A percentile compares a stretch with the other conserved stretches of the same genome.
phyloP scores from a whole-genome alignment of 2,888 invertebrate species.

The Smittia sp. region DNA sequence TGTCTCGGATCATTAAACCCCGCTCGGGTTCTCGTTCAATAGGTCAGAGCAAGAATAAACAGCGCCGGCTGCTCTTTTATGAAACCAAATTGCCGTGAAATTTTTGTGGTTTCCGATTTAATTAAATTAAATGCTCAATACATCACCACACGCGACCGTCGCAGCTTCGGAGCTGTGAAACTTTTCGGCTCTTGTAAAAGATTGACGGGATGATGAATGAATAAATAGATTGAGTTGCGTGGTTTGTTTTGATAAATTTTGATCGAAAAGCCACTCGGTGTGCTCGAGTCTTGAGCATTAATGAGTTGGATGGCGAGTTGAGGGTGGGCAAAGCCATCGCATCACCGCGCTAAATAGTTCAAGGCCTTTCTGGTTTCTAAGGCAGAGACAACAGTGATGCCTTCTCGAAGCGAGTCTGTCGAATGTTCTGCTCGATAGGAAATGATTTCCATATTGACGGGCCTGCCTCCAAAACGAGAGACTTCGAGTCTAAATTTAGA shows the following conservation, averaged over 20 bases:
- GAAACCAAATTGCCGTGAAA: constrained; percentile 15
- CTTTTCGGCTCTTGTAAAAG: not conserved
- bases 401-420: not conserved
- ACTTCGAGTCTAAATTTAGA: constrained; percentile 25
- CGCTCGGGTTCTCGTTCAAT: not conserved
- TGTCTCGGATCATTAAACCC: constrained; percentile 29
- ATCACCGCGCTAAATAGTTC: constrained; percentile 22
- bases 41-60: constrained; percentile 6
- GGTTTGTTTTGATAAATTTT: constrained; percentile 23
- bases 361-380: constrained; percentile 17
- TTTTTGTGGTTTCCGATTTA: constrained; percentile 32
- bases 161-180: not conserved
- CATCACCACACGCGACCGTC: not conserved
- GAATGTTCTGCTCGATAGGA: not conserved
- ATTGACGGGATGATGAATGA: not conserved
- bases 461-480: too few species aligned
- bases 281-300: not conserved
- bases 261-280: not conserved
- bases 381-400: not conserved
- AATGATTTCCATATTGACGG: too few species aligned
- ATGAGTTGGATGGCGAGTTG: not conserved
- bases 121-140: constrained; percentile 29
- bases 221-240: constrained; percentile 9
- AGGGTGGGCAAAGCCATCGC: too few species aligned
- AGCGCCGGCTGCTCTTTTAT: not conserved